Evolutionary conservation across 2,888 invertebrate genomes (phyloP).

Genomic region (Sylvicola fuscatus): DNA sequence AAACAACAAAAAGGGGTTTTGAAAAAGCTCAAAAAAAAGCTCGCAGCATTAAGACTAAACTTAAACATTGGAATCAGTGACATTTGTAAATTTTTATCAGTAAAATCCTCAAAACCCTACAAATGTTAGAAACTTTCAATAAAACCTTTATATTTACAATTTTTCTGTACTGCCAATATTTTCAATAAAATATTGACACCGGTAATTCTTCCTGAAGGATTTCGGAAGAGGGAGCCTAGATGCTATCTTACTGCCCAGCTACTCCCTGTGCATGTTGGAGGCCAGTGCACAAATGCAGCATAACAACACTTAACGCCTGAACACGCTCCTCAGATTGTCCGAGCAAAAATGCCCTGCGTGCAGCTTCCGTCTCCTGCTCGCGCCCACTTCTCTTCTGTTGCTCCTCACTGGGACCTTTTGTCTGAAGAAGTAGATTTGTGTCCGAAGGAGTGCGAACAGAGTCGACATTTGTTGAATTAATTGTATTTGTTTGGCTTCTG

Average conservation of each 20-base stretch:
- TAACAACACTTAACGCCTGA: slow-evolving; percentile 75
- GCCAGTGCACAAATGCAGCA: slow-evolving; percentile 89
- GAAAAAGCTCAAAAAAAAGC: too few species aligned
- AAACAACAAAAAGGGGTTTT: too few species aligned
- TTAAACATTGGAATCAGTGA: too few species aligned
- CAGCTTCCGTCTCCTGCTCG: slow-evolving; percentile 9
- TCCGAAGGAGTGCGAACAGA: slow-evolving; percentile 5
- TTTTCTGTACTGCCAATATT: too few species aligned
- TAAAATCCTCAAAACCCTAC: too few species aligned
- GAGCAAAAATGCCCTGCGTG: slow-evolving; percentile 23
- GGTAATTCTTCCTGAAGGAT: too few species aligned
- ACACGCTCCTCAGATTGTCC: slow-evolving; percentile 65
- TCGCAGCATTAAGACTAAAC: too few species aligned
- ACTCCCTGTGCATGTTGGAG: slow-evolving; percentile 39
- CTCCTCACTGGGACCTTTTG: slow-evolving; percentile 6
- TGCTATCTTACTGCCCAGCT: slow-evolving; percentile 13
- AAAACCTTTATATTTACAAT: too few species aligned
- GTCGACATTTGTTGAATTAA: slow-evolving; percentile 4
- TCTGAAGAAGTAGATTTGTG: slow-evolving; percentile 7
- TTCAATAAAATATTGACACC: too few species aligned
- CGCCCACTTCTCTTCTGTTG: neutral
- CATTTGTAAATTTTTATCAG: too few species aligned
- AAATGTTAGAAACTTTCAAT: too few species aligned
- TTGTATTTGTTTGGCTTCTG: slow-evolving; percentile 1
- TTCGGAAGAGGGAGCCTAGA: too few species aligned